Evolutionary conservation across 2,797 vertebrate genomes (phyloP), one percentile per base, ranked within the genome.

Genomic region (Melanotaenia parkinsoni): DNA sequence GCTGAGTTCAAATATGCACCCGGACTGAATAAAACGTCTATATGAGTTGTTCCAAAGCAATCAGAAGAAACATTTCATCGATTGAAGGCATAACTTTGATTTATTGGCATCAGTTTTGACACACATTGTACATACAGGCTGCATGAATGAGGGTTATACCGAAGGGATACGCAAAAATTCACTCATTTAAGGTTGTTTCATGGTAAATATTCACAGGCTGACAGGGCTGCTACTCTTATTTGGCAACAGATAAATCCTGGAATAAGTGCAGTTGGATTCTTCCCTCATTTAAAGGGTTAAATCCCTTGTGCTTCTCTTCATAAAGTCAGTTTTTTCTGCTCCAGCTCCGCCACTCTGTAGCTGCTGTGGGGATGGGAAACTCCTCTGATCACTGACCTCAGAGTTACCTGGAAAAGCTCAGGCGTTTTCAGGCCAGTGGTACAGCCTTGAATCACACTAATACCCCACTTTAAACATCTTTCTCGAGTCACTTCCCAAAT

Each of bases 21-120:
- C 5, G 5, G 5, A 47, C 45, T 47, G 6, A 9, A 20, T 18
- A 47, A 47, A 47, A n/a, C 16, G 20, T 18, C 45, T 22, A 40
- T 26, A 30, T 9, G 30, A 8, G 28, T n/a, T 6, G 14, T 10
- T 56, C 26, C 60, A 22, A 38, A 11, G 43, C 14, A 1, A 3
- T 6, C 3, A 51, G 2, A 51, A 20, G 20, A 70, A 14, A 43
- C 28, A 7, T 32, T 60, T 69, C n/a, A 58, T 0, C 51, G 26
- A 61, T 33, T 58, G 70, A 88, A 87, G 84, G 84, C 74, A 76
- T 73, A 35, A 33, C 38, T 85, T 67, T 63, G 58, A 80, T 88
- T 88, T 88, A 89, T 81, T 89, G 83, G 79, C 79, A 86, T 79
- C 47, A 54, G 66, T 30, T 77, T 79, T 82, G 73, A 78, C 58